Evolutionary conservation across 2,797 vertebrate genomes (phyloP).

Genomic region (Phataginus tricuspis): DNA sequence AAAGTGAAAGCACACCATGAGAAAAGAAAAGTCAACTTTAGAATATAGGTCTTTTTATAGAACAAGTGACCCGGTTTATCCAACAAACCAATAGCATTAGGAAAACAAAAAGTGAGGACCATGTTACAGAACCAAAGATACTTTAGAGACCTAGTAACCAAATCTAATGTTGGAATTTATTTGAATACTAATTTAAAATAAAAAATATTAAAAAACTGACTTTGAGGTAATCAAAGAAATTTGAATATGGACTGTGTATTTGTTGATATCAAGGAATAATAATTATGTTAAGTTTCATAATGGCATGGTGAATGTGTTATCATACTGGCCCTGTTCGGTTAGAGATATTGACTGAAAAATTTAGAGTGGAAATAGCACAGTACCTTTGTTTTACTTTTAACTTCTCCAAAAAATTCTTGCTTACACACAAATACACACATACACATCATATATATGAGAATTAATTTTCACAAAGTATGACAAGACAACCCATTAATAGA

Average conservation of each 20-base stretch:
- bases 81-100: neutral
- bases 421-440: neutral
- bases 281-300: slow-evolving; percentile 13
- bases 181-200: slow-evolving; percentile 26
- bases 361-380: neutral
- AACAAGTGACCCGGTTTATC: slow-evolving; percentile 32
- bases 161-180: slow-evolving; percentile 9
- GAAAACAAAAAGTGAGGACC: neutral
- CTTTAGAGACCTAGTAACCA: neutral
- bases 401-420: neutral
- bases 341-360: neutral
- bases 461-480: neutral
- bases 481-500: neutral
- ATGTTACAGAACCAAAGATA: neutral
- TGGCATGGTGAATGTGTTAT: neutral
- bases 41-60: neutral
- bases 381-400: slow-evolving; percentile 29
- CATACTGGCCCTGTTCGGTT: neutral
- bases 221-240: slow-evolving; percentile 40
- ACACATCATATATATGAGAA: neutral
- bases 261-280: slow-evolving; percentile 21
- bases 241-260: neutral
- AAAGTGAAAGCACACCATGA: slow-evolving; percentile 22
- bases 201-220: neutral
- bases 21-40: slow-evolving; percentile 15